A percentile compares a stretch with the other conserved stretches of the same genome.
phyloP scores from a whole-genome alignment of 2,888 invertebrate species.

The Yponomeuta evonymella region DNA sequence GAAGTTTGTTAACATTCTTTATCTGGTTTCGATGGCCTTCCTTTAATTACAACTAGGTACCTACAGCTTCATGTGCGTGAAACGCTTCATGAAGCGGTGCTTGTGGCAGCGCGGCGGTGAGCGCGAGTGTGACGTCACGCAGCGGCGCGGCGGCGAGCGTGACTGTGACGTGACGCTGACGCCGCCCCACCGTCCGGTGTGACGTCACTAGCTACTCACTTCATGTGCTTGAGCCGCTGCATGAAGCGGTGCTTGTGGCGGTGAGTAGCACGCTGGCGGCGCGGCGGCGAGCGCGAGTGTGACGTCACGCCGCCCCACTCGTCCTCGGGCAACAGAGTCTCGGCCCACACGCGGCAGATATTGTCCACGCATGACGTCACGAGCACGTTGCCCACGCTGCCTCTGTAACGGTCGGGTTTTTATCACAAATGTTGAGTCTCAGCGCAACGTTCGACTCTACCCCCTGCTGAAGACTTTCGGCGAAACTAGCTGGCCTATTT shows the following conservation, averaged over 20 bases:
- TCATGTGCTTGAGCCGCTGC: conserved; percentile 97
- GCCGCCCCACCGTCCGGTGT: background rate
- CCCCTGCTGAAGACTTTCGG: too few relatives aligned
- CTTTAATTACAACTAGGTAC: conserved; percentile 23
- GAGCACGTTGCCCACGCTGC: conserved; percentile 97
- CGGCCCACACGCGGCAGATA: conserved; percentile 99
- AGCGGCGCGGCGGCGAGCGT: background rate
- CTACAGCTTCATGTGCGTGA: conserved; percentile 36
- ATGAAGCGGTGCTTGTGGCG: conserved; percentile 97
- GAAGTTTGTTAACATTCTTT: too few relatives aligned
- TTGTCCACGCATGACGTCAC: conserved; percentile 99
- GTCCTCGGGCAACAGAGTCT: conserved; percentile 97
- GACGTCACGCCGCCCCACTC: conserved; percentile 80
- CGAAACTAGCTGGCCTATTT: too few relatives aligned
- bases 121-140: background rate
- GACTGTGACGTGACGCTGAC: background rate
- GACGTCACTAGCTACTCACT: conserved; percentile 72
- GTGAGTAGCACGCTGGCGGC: conserved; percentile 87
- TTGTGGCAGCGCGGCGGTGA: conserved; percentile 79
- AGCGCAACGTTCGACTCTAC: too few relatives aligned
- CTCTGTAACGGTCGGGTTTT: conserved; percentile 69
- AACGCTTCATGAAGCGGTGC: background rate
- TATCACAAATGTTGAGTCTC: too few relatives aligned
- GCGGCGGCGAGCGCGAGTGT: conserved; percentile 80
- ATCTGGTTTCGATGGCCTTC: too few relatives aligned